A percentile compares a stretch with the other conserved stretches of the same genome.
Conservation (phyloP, 2,113 vertebrate genomes). For the Neofelis nebulosa region DNA sequence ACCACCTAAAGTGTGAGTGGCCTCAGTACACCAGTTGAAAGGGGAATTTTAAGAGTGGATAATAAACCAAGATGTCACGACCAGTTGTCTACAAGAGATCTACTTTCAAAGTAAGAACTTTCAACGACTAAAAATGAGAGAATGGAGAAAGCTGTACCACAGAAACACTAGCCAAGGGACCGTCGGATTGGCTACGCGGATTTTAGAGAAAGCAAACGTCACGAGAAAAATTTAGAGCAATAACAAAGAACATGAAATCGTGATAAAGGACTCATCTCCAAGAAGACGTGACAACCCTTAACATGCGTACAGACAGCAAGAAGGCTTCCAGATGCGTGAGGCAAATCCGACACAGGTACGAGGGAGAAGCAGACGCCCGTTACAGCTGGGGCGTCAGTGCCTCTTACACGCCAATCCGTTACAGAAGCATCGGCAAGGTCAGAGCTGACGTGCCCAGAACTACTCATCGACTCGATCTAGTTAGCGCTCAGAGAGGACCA, state of each 20-base stretch:
- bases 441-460: too few relatives aligned
- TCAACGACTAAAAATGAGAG: neutral
- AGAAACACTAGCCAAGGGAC: too few relatives aligned
- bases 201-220: neutral
- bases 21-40: neutral
- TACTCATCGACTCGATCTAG: too few relatives aligned
- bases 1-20: neutral
- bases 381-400: accelerated
- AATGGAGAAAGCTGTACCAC: neutral
- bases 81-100: neutral
- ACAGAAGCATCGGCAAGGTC: neutral
- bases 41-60: too few relatives aligned
- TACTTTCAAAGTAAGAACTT: neutral
- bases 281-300: neutral
- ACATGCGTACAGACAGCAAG: neutral
- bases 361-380: neutral
- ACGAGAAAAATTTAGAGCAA: neutral
- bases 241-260: neutral
- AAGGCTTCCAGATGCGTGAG: too few relatives aligned
- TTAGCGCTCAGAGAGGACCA: too few relatives aligned
- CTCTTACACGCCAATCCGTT: neutral
- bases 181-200: neutral
- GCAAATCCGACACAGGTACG: too few relatives aligned
- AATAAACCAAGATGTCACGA: neutral
- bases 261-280: neutral